phyloP scores from a whole-genome alignment of 2,797 vertebrate species.

The Pyrocephalus nanus region DNA sequence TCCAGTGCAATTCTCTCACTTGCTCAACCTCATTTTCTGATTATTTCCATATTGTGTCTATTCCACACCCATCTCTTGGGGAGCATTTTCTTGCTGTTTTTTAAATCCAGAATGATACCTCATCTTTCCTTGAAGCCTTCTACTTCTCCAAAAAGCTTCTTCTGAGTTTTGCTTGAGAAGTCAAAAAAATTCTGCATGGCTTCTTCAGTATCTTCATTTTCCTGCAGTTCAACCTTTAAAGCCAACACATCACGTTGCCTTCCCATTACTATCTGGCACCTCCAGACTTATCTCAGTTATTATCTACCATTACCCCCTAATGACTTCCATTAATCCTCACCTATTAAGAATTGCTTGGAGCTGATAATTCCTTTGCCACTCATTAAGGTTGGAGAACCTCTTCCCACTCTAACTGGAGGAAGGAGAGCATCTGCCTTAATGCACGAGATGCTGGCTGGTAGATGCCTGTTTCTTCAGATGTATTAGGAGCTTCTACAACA shows the following conservation, averaged over 20 bases:
- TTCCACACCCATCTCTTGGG: background rate
- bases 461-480: background rate
- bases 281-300: background rate
- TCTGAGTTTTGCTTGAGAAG: background rate
- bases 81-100: background rate
- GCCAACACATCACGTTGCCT: background rate
- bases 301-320: background rate
- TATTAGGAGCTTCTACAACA: background rate
- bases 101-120: background rate
- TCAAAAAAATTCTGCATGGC: background rate
- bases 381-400: background rate
- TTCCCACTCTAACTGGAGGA: background rate
- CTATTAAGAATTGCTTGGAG: background rate
- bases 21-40: background rate
- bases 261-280: background rate
- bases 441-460: background rate
- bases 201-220: background rate
- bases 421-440: background rate
- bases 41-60: slow-evolving; percentile 3
- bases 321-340: background rate
- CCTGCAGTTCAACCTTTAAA: background rate
- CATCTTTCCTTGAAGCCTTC: background rate
- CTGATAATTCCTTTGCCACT: background rate
- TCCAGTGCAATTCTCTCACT: background rate
- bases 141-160: background rate